Evolutionary conservation across 2,888 invertebrate genomes (phyloP).

Genomic region (Tromatobia lineatoria): DNA sequence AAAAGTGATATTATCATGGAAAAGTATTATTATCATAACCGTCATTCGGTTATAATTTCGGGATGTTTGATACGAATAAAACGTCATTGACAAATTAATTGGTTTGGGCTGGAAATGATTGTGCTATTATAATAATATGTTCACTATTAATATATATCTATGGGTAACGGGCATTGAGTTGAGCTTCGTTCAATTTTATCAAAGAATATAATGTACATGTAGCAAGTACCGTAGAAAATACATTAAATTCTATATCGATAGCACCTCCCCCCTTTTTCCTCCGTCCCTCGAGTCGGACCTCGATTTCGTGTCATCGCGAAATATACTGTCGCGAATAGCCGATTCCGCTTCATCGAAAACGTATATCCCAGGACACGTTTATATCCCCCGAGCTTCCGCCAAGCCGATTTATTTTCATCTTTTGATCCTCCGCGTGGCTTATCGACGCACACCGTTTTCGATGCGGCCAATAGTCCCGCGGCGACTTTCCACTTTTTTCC

Average conservation of each 20-base stretch:
- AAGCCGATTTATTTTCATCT: constrained; percentile 37
- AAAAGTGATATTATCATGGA: neutral
- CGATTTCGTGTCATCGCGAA: neutral
- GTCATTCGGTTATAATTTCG: neutral
- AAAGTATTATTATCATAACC: neutral
- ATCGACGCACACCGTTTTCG: constrained; percentile 14
- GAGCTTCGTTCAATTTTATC: neutral
- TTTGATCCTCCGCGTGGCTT: constrained; percentile 14
- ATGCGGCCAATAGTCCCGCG: neutral
- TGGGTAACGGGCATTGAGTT: constrained; percentile 4
- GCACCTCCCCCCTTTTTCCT: neutral
- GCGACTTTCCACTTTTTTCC: neutral
- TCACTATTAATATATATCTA: neutral
- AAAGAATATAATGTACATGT: neutral
- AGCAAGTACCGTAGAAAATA: neutral
- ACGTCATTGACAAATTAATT: neutral
- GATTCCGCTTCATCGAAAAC: constrained; percentile 30
- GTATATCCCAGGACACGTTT: neutral
- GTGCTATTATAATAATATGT: neutral
- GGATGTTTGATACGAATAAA: neutral
- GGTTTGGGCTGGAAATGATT: neutral
- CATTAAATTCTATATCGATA: neutral
- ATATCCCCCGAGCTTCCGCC: neutral
- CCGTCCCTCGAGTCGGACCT: neutral
- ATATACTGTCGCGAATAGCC: constrained; percentile 16